Conservation (phyloP, 2,888 invertebrate genomes). For the Pyrgus malvae region DNA sequence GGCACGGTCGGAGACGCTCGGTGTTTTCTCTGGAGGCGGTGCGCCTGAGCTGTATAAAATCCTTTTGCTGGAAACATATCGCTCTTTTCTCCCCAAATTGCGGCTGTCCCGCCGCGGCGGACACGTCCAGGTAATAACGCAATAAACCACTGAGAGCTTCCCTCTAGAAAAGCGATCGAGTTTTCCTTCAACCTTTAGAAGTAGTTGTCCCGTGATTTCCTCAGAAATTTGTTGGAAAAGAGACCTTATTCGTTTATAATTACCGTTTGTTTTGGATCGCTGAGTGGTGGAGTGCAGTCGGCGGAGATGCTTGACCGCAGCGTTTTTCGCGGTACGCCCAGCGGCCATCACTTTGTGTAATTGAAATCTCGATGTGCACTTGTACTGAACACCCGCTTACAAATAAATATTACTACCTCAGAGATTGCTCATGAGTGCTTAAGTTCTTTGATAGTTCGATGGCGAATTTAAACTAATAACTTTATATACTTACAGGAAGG, state of each 20-base stretch:
- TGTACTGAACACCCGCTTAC: constrained; percentile 67
- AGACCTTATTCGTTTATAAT: constrained; percentile 56
- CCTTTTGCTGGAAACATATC: constrained; percentile 76
- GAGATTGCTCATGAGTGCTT: no score
- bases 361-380: constrained; percentile 79
- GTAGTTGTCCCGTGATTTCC: constrained; percentile 69
- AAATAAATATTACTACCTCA: constrained; percentile 60
- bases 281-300: constrained; percentile 58
- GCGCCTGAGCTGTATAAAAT: constrained; percentile 71
- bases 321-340: constrained; percentile 69
- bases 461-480: no score
- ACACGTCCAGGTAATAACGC: constrained; percentile 82
- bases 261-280: constrained; percentile 54
- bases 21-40: constrained; percentile 61
- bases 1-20: constrained; percentile 57
- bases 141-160: constrained; percentile 81
- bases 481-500: no score
- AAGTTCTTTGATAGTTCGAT: no score
- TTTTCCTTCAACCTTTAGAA: constrained; percentile 77
- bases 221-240: constrained; percentile 47
- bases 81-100: constrained; percentile 77
- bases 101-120: constrained; percentile 74
- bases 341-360: constrained; percentile 77
- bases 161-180: constrained; percentile 80
- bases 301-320: constrained; percentile 68